Evolutionary conservation across 1,140 invertebrate species (phyloP).

Genomic region (Fopius arisanus): DNA sequence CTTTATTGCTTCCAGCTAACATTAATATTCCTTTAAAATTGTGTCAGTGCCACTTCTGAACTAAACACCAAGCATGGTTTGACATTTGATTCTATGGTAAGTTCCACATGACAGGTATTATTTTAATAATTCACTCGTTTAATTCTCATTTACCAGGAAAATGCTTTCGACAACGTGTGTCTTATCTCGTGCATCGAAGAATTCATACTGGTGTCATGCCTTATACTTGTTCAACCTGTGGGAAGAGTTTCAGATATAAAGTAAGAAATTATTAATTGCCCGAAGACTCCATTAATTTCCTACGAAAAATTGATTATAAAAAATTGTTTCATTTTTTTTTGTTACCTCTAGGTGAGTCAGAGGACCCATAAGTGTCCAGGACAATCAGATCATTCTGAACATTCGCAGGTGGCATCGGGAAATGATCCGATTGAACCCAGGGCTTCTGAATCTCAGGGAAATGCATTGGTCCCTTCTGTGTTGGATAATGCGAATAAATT

Average conservation of each 20-base stretch:
- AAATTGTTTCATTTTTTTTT: constrained; percentile 2
- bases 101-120: background rate
- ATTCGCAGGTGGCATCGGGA: background rate
- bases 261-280: no score
- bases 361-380: constrained; percentile 80
- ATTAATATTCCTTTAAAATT: constrained; percentile 43
- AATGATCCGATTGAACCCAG: background rate
- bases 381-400: constrained; percentile 6
- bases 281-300: no score
- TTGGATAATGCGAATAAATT: constrained; percentile 52
- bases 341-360: constrained; percentile 71
- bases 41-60: constrained; percentile 39
- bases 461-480: background rate
- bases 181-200: constrained; percentile 83
- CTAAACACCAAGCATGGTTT: constrained; percentile 39
- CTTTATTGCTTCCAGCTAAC: constrained; percentile 43
- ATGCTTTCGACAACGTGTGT: constrained; percentile 85
- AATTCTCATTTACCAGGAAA: constrained; percentile 70
- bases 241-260: constrained; percentile 86
- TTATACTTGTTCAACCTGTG: constrained; percentile 82
- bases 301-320: no score
- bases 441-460: background rate
- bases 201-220: constrained; percentile 86
- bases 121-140: background rate
- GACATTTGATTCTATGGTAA: constrained; percentile 7